phyloP scores from a whole-genome alignment of 2,113 vertebrate genomes.

The Triplophysa rosa region DNA sequence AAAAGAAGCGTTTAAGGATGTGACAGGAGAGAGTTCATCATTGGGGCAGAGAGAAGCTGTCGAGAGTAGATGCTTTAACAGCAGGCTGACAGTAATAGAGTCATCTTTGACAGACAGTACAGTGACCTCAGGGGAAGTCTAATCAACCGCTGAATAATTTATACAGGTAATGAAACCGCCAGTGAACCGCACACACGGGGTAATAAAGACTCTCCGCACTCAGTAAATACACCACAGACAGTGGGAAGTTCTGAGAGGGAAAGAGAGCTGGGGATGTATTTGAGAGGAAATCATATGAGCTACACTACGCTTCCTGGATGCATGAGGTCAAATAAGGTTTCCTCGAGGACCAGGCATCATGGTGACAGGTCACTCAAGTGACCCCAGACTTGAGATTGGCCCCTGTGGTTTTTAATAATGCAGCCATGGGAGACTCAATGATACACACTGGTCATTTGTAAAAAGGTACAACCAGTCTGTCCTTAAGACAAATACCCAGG shows the following conservation, averaged over 20 bases:
- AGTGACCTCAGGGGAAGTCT: conserved; percentile 50
- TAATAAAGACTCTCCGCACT: conserved; percentile 30
- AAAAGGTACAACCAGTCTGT: conserved; percentile 10
- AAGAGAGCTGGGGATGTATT: background rate
- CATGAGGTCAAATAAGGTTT: conserved; percentile 51
- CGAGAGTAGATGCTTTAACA: conserved; percentile 56
- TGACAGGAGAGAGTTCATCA: conserved; percentile 25
- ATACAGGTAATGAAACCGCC: conserved; percentile 57
- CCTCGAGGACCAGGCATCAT: conserved; percentile 49
- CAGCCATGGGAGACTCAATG: conserved; percentile 35
- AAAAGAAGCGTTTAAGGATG: background rate
- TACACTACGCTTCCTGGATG: conserved; percentile 42
- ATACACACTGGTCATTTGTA: conserved; percentile 33
- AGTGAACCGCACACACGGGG: conserved; percentile 33
- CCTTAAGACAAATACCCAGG: conserved; percentile 17
- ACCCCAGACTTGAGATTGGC: conserved; percentile 40
- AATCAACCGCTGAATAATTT: conserved; percentile 59
- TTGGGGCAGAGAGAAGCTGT: conserved; percentile 42
- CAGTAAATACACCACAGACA: conserved; percentile 32
- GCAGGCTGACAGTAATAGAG: conserved; percentile 50
- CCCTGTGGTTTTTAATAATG: conserved; percentile 50
- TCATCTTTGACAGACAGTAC: conserved; percentile 41
- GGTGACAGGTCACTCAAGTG: conserved; percentile 47
- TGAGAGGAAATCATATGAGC: background rate
- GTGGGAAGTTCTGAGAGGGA: conserved; percentile 27